A percentile compares a stretch with the other conserved stretches of the same genome.
phyloP scores from a whole-genome alignment of 2,888 invertebrate genomes.

The Apamea monoglypha region DNA sequence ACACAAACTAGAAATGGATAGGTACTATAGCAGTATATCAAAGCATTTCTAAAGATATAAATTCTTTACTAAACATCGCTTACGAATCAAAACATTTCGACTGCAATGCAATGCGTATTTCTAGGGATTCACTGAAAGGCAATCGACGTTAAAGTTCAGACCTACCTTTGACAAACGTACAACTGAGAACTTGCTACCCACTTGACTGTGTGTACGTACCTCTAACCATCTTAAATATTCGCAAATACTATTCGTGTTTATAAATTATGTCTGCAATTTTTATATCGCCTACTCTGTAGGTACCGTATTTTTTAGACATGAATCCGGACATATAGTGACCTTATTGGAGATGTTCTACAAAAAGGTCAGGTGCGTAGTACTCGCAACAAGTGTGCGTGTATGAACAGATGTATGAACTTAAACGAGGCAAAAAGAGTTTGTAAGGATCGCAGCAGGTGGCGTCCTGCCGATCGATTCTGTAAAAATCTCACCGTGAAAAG shows the following conservation, averaged over 20 bases:
- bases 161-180: background rate
- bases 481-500: too few species aligned
- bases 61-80: background rate
- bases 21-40: background rate
- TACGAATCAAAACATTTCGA: background rate
- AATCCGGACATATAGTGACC: background rate
- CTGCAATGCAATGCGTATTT: too few species aligned
- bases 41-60: background rate
- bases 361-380: too few species aligned
- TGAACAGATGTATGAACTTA: too few species aligned
- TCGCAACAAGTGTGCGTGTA: too few species aligned
- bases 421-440: too few species aligned
- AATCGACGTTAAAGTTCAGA: background rate
- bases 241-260: background rate
- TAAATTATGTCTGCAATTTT: background rate
- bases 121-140: background rate
- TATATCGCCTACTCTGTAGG: background rate
- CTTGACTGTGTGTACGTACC: background rate
- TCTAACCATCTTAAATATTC: background rate
- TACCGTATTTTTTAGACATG: background rate
- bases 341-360: too few species aligned
- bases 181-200: too few species aligned
- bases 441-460: too few species aligned
- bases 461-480: too few species aligned
- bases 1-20: too few species aligned